Percentiles rank a stretch among this genome's conserved stretches.
phyloP scores from a whole-genome alignment of 2,888 invertebrate genomes.

The Cordilura impudica region DNA sequence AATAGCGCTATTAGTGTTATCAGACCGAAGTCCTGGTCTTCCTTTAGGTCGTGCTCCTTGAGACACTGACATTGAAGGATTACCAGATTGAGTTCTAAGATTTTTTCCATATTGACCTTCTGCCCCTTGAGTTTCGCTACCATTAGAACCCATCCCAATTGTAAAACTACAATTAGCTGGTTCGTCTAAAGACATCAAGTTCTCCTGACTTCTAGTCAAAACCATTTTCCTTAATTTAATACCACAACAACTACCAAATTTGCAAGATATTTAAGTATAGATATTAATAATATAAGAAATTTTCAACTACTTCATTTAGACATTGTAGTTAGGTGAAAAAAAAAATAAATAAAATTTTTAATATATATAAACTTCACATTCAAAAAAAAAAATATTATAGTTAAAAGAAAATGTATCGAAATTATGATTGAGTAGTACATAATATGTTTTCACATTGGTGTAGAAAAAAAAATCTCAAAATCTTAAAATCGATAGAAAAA shows the following conservation, averaged over 20 bases:
- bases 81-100: too few species aligned
- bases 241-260: too few species aligned
- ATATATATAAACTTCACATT: neutral
- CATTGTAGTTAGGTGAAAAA: neutral
- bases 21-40: neutral
- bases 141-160: neutral
- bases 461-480: neutral
- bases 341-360: neutral
- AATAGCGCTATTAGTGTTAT: neutral
- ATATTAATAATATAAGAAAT: neutral
- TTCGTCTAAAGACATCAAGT: neutral
- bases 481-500: neutral
- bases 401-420: neutral
- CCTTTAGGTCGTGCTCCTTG: neutral
- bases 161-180: neutral
- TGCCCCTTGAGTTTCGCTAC: neutral
- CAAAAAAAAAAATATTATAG: neutral
- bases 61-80: neutral
- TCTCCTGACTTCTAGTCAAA: neutral
- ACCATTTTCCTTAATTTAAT: neutral
- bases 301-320: neutral
- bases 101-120: too few species aligned
- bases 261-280: too few species aligned
- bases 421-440: neutral
- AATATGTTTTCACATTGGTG: neutral